Conservation (phyloP, 92 coral and sea anemone species). For the Ricordea florida region DNA sequence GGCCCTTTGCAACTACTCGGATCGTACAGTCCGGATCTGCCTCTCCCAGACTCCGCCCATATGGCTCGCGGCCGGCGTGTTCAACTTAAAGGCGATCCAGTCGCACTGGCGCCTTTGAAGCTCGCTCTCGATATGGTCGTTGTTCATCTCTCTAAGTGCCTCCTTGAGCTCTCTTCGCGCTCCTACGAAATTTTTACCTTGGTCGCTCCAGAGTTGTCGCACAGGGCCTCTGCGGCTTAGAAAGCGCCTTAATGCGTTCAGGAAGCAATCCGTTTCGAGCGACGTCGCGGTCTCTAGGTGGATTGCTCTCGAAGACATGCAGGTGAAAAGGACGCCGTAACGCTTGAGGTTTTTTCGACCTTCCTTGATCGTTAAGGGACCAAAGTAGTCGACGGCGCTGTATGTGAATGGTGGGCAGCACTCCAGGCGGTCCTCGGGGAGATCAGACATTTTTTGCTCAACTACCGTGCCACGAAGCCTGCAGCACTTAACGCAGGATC, state of each 20-base stretch:
- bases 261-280: constrained; percentile 59
- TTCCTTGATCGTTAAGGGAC: constrained; percentile 50
- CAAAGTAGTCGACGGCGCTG: constrained; percentile 53
- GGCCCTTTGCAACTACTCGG: no score
- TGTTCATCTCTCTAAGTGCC: constrained; percentile 6
- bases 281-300: constrained; percentile 50
- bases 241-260: constrained; percentile 53
- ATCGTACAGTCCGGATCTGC: neutral
- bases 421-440: constrained; percentile 56
- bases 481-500: constrained; percentile 44
- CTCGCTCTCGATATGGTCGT: neutral
- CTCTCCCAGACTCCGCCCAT: neutral
- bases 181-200: constrained; percentile 29
- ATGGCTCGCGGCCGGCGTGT: neutral
- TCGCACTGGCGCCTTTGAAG: neutral
- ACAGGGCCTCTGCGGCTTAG: constrained; percentile 50
- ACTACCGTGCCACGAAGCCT: constrained; percentile 33
- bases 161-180: constrained; percentile 15
- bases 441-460: constrained; percentile 66
- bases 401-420: constrained; percentile 51
- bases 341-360: constrained; percentile 62
- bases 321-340: constrained; percentile 62
- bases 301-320: constrained; percentile 52
- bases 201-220: constrained; percentile 9
- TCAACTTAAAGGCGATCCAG: constrained; percentile 8